Evolutionary conservation across 2,797 vertebrate genomes (phyloP).

Genomic region (Pangasius mekongensis): DNA sequence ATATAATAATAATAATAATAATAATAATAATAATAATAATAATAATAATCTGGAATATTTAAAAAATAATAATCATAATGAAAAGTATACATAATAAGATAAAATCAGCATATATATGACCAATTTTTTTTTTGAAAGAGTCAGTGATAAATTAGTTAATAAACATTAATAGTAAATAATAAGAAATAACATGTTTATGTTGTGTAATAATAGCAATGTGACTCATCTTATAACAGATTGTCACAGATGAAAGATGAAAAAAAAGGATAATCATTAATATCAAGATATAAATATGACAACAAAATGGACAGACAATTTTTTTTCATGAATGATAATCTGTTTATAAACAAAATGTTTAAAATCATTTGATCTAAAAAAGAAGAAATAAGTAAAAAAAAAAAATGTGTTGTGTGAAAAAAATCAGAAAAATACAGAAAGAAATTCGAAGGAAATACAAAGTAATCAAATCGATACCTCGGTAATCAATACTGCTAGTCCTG

Average conservation of each 20-base stretch:
- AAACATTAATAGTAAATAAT: neutral
- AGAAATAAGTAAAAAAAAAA: no score
- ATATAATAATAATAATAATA: neutral
- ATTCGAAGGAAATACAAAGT: neutral
- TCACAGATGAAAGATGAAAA: neutral
- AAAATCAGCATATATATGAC: neutral
- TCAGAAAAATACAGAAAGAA: neutral
- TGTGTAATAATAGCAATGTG: neutral
- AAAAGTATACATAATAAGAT: neutral
- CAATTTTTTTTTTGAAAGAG: neutral
- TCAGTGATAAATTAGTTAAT: neutral
- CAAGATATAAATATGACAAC: neutral
- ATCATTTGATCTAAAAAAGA: neutral
- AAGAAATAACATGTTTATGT: neutral
- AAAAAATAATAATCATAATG: neutral
- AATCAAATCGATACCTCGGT: neutral
- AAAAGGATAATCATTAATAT: neutral
- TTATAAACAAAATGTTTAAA: neutral
- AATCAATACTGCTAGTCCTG: neutral
- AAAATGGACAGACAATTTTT: neutral
- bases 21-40: conserved; percentile 10
- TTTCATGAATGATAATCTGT: neutral
- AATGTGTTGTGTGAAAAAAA: neutral
- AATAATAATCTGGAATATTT: neutral
- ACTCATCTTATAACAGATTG: neutral